phyloP scores from a whole-genome alignment of 2,113 vertebrate genomes.

The Rhabdomys dilectus region DNA sequence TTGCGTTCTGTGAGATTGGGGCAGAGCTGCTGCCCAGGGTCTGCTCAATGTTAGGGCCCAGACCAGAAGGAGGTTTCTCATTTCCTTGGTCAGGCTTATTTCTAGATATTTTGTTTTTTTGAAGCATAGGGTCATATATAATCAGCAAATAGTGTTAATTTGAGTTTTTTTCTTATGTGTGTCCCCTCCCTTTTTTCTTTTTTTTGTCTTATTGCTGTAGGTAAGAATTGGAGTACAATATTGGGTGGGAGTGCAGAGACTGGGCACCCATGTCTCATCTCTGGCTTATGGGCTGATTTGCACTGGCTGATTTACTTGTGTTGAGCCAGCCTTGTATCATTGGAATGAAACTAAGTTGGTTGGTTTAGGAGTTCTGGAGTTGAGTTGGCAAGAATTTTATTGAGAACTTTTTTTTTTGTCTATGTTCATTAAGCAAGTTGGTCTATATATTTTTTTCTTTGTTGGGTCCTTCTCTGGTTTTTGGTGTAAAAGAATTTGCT shows the following conservation, averaged over 20 bases:
- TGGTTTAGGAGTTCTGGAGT: not conserved
- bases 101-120: not conserved
- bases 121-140: not conserved
- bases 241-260: not conserved
- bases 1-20: too few species aligned
- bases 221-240: not conserved
- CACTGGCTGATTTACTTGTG: not conserved
- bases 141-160: not conserved
- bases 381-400: not conserved
- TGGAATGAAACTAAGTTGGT: not conserved
- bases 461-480: not conserved
- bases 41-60: too few species aligned
- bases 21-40: too few species aligned
- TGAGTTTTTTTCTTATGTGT: not conserved
- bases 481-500: not conserved
- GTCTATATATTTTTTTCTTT: not conserved
- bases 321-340: not conserved
- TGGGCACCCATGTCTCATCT: not conserved
- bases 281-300: not conserved
- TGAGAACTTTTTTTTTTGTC: not conserved
- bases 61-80: not conserved
- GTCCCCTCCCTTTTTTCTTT: not conserved
- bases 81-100: not conserved
- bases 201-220: not conserved
- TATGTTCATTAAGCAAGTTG: not conserved